Conservation (phyloP, 2,888 invertebrate genomes). For the Phanerotoma sp. region DNA sequence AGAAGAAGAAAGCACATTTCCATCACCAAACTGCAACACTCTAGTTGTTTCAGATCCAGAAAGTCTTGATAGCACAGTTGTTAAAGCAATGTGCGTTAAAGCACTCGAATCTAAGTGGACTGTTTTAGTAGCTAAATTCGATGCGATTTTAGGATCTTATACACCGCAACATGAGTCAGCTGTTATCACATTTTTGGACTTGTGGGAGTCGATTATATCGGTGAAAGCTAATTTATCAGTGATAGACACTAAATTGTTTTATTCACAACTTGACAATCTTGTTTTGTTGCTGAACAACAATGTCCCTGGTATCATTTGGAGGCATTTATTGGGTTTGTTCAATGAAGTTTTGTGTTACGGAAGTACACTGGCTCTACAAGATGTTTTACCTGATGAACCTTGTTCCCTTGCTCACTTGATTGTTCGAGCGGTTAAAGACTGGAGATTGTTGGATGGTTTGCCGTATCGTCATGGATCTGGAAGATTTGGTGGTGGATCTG, state of each 20-base stretch:
- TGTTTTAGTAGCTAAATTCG: slow-evolving; percentile 65
- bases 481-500: slow-evolving; percentile 59
- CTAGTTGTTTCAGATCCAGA: slow-evolving; percentile 75
- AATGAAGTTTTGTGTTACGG: slow-evolving; percentile 91
- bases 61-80: slow-evolving; percentile 80
- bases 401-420: slow-evolving; percentile 83
- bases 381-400: slow-evolving; percentile 84
- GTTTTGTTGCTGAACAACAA: slow-evolving; percentile 69
- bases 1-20: slow-evolving; percentile 62
- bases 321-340: slow-evolving; percentile 80
- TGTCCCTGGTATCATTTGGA: slow-evolving; percentile 81
- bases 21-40: slow-evolving; percentile 61
- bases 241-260: slow-evolving; percentile 86
- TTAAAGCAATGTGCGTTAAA: slow-evolving; percentile 84
- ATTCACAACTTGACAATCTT: slow-evolving; percentile 80
- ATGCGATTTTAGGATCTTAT: slow-evolving; percentile 58
- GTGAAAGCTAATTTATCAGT: slow-evolving; percentile 88
- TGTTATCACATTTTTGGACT: slow-evolving; percentile 74
- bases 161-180: slow-evolving; percentile 59
- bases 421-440: slow-evolving; percentile 83
- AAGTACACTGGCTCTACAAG: slow-evolving; percentile 85
- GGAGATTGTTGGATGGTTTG: slow-evolving; percentile 67
- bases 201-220: slow-evolving; percentile 90
- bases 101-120: slow-evolving; percentile 85
- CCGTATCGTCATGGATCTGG: slow-evolving; percentile 59